Base-by-base conservation (phyloP, 2,797 vertebrate species). In the Anniella stebbinsi region DNA sequence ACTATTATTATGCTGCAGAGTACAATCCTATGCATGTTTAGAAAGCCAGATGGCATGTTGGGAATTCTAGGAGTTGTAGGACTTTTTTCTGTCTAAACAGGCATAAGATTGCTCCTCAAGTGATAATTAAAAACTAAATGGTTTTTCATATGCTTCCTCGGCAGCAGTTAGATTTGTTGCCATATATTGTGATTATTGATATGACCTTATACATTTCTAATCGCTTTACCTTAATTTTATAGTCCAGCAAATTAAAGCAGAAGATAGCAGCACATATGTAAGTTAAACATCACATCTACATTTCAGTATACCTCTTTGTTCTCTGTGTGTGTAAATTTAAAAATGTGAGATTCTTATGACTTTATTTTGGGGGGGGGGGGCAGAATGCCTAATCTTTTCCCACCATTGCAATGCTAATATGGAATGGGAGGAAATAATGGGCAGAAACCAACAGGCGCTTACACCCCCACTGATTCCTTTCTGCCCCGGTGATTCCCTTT, bases 181-280 rank as follows among this genome's bases (percentile, higher is more conserved):
- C 3, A 3, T 54, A 23, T 84, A 18, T 11, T 77, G 6, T 54
- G 57, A 48, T 23, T 81, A 3, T 76, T 13, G 38, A 63, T 13
- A 17, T 60, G 86, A 89, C 69, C 45, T 73, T 73, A 80, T 90
- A 88, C 86, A 80, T 48, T 87, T 5, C 8, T 94, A 91, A 70
- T 90, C 45, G 91, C 30, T 93, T 89, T 93, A 85, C 93, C 86
- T 73, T 95, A 69, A 93, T 91, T 92, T 95, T 93, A 12, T 89
- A 99, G 99, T 99, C 99, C 85, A 98, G 95, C 95, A 97, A 99
- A 95, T 94, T 99, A 96, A 99, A 99, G 96, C 97, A 98, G 96
- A 99, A 98, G 89, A 97, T 99, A 92, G 99, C 98, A 96, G 99
- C 99, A 63, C 99, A 99, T 94, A 98, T 99, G 99, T 99, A 97